Percentiles rank a stretch among this genome's conserved stretches.
Evolutionary conservation across 2,888 invertebrate species (phyloP).

Genomic region (Belgica antarctica): DNA sequence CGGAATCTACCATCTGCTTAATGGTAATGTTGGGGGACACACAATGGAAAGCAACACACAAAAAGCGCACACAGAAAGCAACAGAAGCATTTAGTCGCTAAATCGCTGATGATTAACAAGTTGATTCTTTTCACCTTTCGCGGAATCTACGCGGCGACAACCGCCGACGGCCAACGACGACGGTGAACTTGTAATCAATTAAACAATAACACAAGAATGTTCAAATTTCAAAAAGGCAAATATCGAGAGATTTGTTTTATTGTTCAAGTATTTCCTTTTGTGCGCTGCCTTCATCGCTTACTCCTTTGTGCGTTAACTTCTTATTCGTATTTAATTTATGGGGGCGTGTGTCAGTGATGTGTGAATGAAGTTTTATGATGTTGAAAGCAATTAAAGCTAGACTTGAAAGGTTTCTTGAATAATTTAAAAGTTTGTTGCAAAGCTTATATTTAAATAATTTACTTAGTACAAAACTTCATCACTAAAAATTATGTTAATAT

Average conservation of each 20-base stretch:
- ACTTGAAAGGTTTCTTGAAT: too few relatives aligned
- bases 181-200: slow-evolving; percentile 16
- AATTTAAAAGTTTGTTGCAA: too few relatives aligned
- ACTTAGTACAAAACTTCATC: too few relatives aligned
- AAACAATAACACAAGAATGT: slow-evolving; percentile 3
- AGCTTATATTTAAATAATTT: too few relatives aligned
- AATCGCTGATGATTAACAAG: slow-evolving; percentile 11
- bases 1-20: slow-evolving; percentile 29
- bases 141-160: background rate
- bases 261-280: background rate
- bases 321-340: too few relatives aligned
- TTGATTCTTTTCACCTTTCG: background rate
- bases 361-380: too few relatives aligned
- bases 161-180: too few relatives aligned
- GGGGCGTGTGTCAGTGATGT: too few relatives aligned
- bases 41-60: slow-evolving; percentile 17
- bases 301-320: background rate
- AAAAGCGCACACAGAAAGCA: slow-evolving; percentile 11
- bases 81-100: slow-evolving; percentile 24
- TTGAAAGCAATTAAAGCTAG: too few relatives aligned
- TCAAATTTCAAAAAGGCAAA: background rate
- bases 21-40: slow-evolving; percentile 20
- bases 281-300: background rate
- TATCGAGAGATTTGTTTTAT: background rate
- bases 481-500: too few relatives aligned